Conservation (phyloP, 2,888 invertebrate genomes). For the Seladonia tumulorum region DNA sequence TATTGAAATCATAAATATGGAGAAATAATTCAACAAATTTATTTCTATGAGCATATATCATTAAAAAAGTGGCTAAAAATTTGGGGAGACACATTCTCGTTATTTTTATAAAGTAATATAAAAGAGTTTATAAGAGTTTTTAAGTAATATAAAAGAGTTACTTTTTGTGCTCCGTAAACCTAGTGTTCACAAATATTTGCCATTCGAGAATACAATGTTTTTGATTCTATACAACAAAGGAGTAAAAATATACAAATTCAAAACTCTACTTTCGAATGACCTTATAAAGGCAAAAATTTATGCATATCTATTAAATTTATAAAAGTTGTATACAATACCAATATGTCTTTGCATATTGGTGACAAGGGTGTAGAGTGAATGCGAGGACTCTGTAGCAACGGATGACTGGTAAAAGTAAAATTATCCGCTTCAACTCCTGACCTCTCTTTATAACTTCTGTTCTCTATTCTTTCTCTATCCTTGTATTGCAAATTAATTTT, state of each 20-base stretch:
- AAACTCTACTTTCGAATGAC: background rate
- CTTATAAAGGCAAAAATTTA: background rate
- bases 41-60: no score
- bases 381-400: background rate
- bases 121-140: no score
- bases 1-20: no score
- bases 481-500: conserved; percentile 21
- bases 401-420: conserved; percentile 10
- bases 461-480: background rate
- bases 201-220: background rate
- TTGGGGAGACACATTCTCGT: no score
- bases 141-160: no score
- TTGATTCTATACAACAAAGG: no score
- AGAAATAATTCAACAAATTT: no score
- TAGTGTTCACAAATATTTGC: background rate
- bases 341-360: conserved; percentile 20
- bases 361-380: conserved; percentile 15
- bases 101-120: no score
- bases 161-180: no score
- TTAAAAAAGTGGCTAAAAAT: no score
- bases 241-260: background rate
- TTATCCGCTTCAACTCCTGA: conserved; percentile 19
- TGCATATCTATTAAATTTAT: background rate
- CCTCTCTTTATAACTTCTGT: background rate
- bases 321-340: conserved; percentile 21